Conservation (phyloP, 2,113 vertebrate genomes). For the Trichechus manatus region DNA sequence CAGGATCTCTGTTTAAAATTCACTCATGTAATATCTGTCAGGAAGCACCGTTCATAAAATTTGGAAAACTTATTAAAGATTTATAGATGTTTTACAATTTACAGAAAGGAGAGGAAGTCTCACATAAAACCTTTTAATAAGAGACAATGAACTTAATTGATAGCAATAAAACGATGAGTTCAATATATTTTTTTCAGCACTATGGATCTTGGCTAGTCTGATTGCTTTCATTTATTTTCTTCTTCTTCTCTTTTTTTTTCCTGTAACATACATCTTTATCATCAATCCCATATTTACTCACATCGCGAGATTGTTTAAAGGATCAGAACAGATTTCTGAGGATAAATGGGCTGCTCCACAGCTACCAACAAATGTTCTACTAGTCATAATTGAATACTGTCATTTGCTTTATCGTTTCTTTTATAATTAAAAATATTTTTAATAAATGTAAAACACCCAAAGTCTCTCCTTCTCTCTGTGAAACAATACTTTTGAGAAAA, state of each 20-base stretch:
- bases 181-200: not conserved
- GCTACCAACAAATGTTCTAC: not conserved
- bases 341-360: not conserved
- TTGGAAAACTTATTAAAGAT: slow-evolving; percentile 4
- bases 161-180: slow-evolving; percentile 26
- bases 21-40: slow-evolving; percentile 5
- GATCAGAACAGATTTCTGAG: slow-evolving; percentile 6
- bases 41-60: not conserved
- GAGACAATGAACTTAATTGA: not conserved
- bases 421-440: not conserved
- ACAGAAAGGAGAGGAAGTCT: not conserved
- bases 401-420: not conserved
- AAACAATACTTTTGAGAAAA: not conserved
- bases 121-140: slow-evolving; percentile 39
- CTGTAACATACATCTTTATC: not conserved
- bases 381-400: not conserved
- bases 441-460: not conserved
- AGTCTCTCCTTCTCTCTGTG: not conserved
- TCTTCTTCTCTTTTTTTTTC: not conserved
- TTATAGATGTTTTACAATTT: not conserved
- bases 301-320: not conserved
- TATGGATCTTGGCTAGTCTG: not conserved
- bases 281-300: slow-evolving; percentile 13
- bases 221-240: not conserved
- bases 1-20: slow-evolving; percentile 41